A percentile compares a stretch with the other conserved stretches of the same genome.
phyloP scores from a whole-genome alignment of 2,797 vertebrate species.

The Mallotus villosus region DNA sequence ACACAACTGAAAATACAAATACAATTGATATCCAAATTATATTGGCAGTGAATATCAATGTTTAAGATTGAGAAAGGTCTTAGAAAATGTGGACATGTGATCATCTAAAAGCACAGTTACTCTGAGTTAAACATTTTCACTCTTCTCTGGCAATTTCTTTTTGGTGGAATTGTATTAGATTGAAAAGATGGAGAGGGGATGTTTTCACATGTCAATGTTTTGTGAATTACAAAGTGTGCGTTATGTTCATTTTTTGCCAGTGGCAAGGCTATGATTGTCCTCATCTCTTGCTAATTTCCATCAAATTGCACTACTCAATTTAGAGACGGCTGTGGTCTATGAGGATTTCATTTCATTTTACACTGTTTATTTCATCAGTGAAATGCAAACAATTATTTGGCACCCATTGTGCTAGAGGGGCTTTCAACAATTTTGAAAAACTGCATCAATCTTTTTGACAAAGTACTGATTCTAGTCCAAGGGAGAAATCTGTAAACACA shows the following conservation, averaged over 20 bases:
- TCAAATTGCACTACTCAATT: conserved; percentile 28
- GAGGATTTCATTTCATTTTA: conserved; percentile 50
- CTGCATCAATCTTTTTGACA: conserved; percentile 67
- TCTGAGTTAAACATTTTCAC: conserved; percentile 31
- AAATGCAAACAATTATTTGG: conserved; percentile 24
- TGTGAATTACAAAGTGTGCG: conserved; percentile 21
- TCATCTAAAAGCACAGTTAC: background rate
- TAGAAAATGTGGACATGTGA: too few species aligned
- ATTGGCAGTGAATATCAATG: too few species aligned
- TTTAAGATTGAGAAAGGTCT: background rate
- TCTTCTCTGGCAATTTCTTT: background rate
- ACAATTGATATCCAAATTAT: too few species aligned
- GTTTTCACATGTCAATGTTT: conserved; percentile 26
- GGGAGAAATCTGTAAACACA: conserved; percentile 55
- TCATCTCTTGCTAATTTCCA: conserved; percentile 29
- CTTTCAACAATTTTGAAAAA: conserved; percentile 60
- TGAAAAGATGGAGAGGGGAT: conserved; percentile 7
- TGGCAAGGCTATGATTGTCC: conserved; percentile 20
- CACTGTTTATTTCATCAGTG: conserved; percentile 50
- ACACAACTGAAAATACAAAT: background rate
- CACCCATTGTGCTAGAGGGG: conserved; percentile 42
- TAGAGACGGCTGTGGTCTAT: conserved; percentile 29
- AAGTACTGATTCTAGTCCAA: conserved; percentile 57
- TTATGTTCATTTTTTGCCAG: conserved; percentile 10
- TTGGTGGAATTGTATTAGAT: background rate